These are phyloP conservation scores for Setophaga coronata DNA, from an alignment of 2,113 vertebrate genomes.

Conservation along the genomic window DNA sequence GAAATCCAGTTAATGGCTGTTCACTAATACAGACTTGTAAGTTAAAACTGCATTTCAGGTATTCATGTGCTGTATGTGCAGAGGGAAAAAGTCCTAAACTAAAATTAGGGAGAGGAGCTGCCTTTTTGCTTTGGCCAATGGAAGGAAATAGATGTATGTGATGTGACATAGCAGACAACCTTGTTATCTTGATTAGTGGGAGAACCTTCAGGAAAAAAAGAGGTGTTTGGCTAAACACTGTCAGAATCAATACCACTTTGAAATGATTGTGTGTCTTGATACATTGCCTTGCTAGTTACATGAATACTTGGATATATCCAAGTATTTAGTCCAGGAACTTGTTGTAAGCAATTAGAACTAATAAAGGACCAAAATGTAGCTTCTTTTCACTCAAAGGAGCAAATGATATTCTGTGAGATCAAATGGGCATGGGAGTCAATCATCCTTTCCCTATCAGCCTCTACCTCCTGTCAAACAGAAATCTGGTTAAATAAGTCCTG, in stretches of 20 bases:
- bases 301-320: background rate
- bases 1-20: background rate
- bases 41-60: background rate
- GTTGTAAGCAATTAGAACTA: background rate
- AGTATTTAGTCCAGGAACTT: background rate
- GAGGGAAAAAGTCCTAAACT: background rate
- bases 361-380: background rate
- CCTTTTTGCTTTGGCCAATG: background rate
- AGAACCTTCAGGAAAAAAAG: background rate
- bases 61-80: accelerated
- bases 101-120: background rate
- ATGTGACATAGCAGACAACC: background rate
- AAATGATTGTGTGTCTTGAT: background rate
- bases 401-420: background rate
- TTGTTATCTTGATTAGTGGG: background rate
- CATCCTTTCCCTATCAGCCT: background rate
- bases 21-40: background rate
- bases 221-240: background rate
- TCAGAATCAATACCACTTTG: background rate
- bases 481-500: background rate
- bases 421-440: accelerated
- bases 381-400: background rate
- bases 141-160: background rate
- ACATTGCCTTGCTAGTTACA: background rate
- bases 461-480: background rate